phyloP scores from a whole-genome alignment of 2,888 invertebrate genomes.

The Eupsilia transversa region DNA sequence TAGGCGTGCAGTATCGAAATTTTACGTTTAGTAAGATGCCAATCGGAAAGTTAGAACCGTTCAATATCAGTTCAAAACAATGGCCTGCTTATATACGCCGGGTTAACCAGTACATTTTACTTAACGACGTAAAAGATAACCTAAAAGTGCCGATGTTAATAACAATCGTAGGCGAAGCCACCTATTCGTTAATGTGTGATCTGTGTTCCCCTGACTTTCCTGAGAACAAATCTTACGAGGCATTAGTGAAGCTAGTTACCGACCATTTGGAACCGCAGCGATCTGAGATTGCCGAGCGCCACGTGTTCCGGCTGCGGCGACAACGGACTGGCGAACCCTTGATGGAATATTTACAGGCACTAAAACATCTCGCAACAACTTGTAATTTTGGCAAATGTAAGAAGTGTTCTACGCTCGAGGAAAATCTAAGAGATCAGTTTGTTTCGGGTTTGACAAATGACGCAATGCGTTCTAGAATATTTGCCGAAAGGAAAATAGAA shows the following conservation, averaged over 20 bases:
- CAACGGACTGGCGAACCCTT: not conserved
- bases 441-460: too few relatives aligned
- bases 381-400: not conserved
- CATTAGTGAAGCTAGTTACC: slow-evolving; percentile 18
- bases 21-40: not conserved
- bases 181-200: slow-evolving; percentile 10
- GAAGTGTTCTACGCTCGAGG: not conserved
- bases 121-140: not conserved
- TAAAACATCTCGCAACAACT: not conserved
- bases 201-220: slow-evolving; percentile 24
- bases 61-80: not conserved
- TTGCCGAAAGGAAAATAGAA: too few relatives aligned
- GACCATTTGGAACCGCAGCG: slow-evolving; percentile 31
- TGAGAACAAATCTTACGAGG: slow-evolving; percentile 11
- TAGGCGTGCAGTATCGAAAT: not conserved
- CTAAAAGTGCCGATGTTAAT: not conserved
- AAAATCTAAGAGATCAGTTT: too few relatives aligned
- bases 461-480: too few relatives aligned
- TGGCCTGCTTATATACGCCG: not conserved
- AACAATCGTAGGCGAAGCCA: not conserved
- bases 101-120: not conserved
- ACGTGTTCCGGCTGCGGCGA: not conserved
- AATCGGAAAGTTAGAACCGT: not conserved
- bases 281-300: slow-evolving; percentile 21
- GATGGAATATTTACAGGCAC: not conserved